Base-by-base conservation (phyloP, 2,888 invertebrate genomes). In the Nasonia oneida region DNA sequence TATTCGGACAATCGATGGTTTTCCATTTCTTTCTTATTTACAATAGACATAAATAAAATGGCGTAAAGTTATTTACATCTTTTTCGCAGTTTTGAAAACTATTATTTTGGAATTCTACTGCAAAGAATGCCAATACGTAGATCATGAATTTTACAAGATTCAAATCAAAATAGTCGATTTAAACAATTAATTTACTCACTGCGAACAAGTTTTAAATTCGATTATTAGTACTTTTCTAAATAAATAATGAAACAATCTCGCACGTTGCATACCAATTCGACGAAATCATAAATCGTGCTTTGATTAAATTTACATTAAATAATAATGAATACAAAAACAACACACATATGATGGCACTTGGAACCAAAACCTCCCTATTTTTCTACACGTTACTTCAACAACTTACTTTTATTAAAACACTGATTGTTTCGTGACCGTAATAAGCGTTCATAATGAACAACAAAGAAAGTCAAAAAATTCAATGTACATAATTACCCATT, bases 21-120 rank as follows among this genome's bases (percentile, higher is more conserved):
- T 86, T 73, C 47, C 77, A 61, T 61, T 84, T 71, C 82, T 74
- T 74, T 23, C 87, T 86, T 88, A 87, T 88, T 86, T 83, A 80
- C 74, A 83, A 88, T 81, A 37, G 3, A 37, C 37, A 37, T 37
- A 73, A 78, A 78, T 33, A 37, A 81, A 71, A 70, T 70, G 29
- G n/a, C 15, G 23, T 73, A 42, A 29, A 29, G 42, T 5, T 84
- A 81, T 85, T 47, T 85, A 76, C 79, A 81, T 23, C 33, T 47
- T 70, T 29, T 67, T 75, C 33, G 33, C 12, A 67, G 29, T 37
- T 82, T 75, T 50, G 75, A 75, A 75, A 75, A 29, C 37, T 37
- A 15, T 53, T 42, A 47, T 81, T 74, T 81, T 81, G 74, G 74
- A 61, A 61, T 64, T 64, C 33, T 61, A 81, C 74, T 73, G 18